Evolutionary conservation across 2,113 vertebrate species (phyloP).

Genomic region (Sapajus apella): DNA sequence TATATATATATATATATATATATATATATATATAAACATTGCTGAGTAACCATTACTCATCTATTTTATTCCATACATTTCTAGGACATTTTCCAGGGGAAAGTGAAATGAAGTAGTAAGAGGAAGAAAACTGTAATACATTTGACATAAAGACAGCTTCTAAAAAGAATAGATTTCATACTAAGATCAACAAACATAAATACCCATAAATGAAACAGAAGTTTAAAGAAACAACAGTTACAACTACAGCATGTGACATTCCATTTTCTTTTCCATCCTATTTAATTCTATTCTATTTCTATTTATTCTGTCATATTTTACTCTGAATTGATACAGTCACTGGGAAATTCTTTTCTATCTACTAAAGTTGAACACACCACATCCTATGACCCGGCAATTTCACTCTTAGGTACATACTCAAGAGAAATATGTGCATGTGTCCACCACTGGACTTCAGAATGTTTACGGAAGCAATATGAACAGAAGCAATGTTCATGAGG

Average conservation of each 20-base stretch:
- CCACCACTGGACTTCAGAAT: background rate
- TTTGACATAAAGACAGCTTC: background rate
- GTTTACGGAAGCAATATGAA: background rate
- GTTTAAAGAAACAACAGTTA: background rate
- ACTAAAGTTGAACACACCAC: background rate
- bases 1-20: too few species aligned
- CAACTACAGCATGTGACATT: background rate
- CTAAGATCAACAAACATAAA: slow-evolving; percentile 18
- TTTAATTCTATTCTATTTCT: background rate
- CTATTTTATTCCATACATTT: background rate
- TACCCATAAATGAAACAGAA: background rate
- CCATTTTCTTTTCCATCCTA: background rate
- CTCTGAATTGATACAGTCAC: background rate
- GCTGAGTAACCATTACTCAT: background rate
- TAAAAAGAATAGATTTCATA: background rate
- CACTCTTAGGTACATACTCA: background rate
- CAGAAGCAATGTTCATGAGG: background rate
- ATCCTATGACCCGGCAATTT: background rate
- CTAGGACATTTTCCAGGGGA: background rate
- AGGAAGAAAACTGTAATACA: background rate
- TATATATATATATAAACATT: background rate
- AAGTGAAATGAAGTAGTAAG: background rate
- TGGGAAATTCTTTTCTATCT: background rate
- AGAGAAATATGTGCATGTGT: background rate
- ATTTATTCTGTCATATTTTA: slow-evolving; percentile 6